These are phyloP conservation scores for Falco berigora DNA, from an alignment of 2,797 vertebrate species.

Conservation along the genomic window DNA sequence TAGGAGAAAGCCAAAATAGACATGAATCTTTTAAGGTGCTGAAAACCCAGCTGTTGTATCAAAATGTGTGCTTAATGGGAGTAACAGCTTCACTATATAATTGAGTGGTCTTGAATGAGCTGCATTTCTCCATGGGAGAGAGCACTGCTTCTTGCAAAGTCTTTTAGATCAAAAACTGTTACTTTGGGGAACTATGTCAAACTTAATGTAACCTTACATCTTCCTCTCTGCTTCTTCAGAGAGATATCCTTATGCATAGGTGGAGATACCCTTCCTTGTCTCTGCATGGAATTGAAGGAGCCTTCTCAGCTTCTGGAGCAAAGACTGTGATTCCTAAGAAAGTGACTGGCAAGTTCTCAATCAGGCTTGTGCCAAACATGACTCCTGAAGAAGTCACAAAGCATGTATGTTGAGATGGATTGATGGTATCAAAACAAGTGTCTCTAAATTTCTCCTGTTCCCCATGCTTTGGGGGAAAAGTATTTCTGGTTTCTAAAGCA, in stretches of 20 bases:
- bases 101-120: neutral
- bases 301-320: constrained; percentile 86
- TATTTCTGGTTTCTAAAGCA: neutral
- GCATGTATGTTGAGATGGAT: constrained; percentile 72
- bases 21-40: neutral
- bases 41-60: neutral
- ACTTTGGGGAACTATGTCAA: neutral
- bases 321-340: constrained; percentile 97
- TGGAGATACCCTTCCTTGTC: constrained; percentile 95
- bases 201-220: neutral
- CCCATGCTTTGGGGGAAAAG: neutral
- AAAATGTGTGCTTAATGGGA: neutral
- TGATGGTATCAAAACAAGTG: neutral
- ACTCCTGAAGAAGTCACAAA: constrained; percentile 85
- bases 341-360: constrained; percentile 96
- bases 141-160: neutral
- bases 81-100: neutral
- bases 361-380: constrained; percentile 94
- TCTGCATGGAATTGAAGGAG: constrained; percentile 95
- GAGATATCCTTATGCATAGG: constrained; percentile 89
- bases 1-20: neutral
- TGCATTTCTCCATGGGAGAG: neutral
- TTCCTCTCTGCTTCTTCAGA: constrained; percentile 68
- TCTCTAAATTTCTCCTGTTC: neutral
- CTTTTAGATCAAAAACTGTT: neutral